Base-by-base conservation (phyloP, 2,113 vertebrate species). In the Leiothrix lutea region DNA sequence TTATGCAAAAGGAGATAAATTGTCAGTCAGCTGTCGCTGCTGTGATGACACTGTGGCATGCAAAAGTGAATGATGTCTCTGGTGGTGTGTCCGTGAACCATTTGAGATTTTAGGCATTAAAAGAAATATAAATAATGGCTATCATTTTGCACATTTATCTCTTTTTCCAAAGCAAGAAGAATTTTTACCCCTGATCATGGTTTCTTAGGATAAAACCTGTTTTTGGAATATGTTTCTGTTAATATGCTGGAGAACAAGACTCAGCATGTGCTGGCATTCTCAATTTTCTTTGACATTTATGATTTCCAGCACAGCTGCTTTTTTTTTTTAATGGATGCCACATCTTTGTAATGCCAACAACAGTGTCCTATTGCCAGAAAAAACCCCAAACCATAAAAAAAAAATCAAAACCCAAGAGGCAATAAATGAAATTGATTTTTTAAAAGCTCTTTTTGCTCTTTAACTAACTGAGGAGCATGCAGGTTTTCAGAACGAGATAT, bases 251-350 rank as follows among this genome's bases (percentile, higher is more conserved):
- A 86, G 88, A 90, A 28, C 40, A 89, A 70, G 87, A 78, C 48
- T 86, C 44, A 70, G 77, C 77, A 51, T 89, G 70, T 91, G 67
- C 53, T 96, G 77, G 36, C 14, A 47, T 92, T 94, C 78, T 91
- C 77, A 80, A 11, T 92, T 94, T 95, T 84, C 66, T 84, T 80
- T 94, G 89, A 86, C 87, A 47, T 94, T 92, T n/a, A n/a, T 94
- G 42, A 87, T 89, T 90, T 92, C 54, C 80, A 89, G 61, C 40
- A 74, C 51, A 84, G 67, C 54, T 81, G 50, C 13, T 44, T 50
- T 11, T 19, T 33, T 35, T 51, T 85, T 80, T 26, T 12, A 61
- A 53, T 72, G 44, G 71, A 15, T 91, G 51, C 92, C 75, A 85
- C 17, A 73, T 85, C 40, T 92, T 78, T 6, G 6, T 74, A 79